Evolutionary conservation across 2,113 vertebrate species (phyloP), one percentile per base, ranked within the genome.

Genomic region (Paradoxurus hermaphroditus): DNA sequence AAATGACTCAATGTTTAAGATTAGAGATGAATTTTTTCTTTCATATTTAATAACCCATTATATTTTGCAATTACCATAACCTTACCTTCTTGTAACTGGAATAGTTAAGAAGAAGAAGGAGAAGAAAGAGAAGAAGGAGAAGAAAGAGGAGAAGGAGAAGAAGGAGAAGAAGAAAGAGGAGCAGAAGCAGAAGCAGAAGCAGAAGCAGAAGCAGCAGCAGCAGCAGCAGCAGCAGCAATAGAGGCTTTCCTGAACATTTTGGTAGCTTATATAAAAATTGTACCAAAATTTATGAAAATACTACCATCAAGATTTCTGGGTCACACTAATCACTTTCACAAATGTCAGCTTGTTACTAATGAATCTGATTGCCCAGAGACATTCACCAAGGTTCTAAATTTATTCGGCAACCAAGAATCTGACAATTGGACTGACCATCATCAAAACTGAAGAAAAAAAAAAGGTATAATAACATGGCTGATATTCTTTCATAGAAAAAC

Each of bases 401-500:
- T 90, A 93, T 78, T 92, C 23, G 78, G 36, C 95, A 84, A 62
- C 3, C 44, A 97, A 77, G 41, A 77, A 77, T 46, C 46, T 77
- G 51, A 89, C 39, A 95, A 78, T 1, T 93, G 44, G 36, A 83
- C 19, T 88, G 27, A 75, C 8, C 49, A 81, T 90, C 11, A 79
- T 56, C 78, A 95, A 96, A 96, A 93, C 1, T 86, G 18, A 73
- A 96, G 78, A 31, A 44, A 83, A 85, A 67, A 87, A 59, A 21
- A 86, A 41, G 10, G 13, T 53, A 16, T 41, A 83, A 68, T 70
- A 70, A 65, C 27, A n/a, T 46, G 29, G 34, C 2, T 92, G 31
- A 93, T n/a, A 90, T 53, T 82, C 18, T 93, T 87, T 93, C 68
- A 97, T 31, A 6, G 18, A 95, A 97, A 91, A 95, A 92, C 49